Percentiles rank a stretch among this genome's conserved stretches.
These are phyloP conservation scores for Falco rusticolus DNA, from an alignment of 2,797 vertebrate genomes.

Conservation along the genomic window DNA sequence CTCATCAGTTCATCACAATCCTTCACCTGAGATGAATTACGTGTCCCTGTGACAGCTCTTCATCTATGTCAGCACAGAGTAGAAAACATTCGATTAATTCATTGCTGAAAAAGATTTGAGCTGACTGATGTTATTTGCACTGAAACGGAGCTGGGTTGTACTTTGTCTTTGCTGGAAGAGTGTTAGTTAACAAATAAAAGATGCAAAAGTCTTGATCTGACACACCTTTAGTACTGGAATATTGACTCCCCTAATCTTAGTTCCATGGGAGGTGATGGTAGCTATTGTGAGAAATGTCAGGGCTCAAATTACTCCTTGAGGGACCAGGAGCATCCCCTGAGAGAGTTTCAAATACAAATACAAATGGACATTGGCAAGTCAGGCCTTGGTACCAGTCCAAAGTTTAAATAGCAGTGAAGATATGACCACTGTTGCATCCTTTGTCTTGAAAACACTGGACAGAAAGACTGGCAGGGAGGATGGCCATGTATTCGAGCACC, in stretches of 20 bases:
- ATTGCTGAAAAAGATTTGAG: conserved; percentile 5
- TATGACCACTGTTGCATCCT: background rate
- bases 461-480: background rate
- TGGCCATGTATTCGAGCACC: background rate
- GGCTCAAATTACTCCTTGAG: background rate
- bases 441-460: background rate
- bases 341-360: background rate
- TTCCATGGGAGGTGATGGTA: background rate
- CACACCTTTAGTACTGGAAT: background rate
- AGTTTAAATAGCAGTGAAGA: background rate
- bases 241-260: background rate
- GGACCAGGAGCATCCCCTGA: background rate
- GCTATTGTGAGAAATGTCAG: background rate
- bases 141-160: background rate
- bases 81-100: conserved; percentile 20
- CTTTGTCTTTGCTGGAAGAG: background rate
- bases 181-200: background rate
- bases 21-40: conserved; percentile 5
- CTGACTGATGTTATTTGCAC: background rate
- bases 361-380: background rate
- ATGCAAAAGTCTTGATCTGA: background rate
- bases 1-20: background rate
- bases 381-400: background rate
- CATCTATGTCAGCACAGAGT: background rate
- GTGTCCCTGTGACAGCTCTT: background rate